phyloP scores from a whole-genome alignment of 2,797 vertebrate genomes.

The Nyctibius grandis region DNA sequence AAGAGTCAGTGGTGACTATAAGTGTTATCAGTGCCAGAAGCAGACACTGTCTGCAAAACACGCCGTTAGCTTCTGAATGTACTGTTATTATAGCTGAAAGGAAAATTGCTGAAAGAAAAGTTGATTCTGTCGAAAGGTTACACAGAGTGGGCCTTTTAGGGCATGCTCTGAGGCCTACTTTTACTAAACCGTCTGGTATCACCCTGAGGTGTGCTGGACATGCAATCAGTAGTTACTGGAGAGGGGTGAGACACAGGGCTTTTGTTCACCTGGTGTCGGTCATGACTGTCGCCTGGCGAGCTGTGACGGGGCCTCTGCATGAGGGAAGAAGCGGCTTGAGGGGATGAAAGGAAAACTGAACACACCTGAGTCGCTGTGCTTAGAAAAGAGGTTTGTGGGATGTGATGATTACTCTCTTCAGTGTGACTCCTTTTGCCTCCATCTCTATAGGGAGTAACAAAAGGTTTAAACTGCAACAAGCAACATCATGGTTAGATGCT shows the following conservation, averaged over 20 bases:
- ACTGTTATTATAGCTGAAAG: no score
- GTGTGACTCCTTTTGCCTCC: neutral
- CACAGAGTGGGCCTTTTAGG: no score
- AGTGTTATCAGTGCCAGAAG: no score
- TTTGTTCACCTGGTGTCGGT: neutral
- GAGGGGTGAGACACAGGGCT: fast-evolving
- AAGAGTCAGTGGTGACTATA: no score
- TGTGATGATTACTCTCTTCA: neutral
- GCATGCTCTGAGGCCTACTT: no score
- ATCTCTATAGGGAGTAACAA: fast-evolving
- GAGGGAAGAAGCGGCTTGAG: neutral
- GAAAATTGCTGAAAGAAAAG: no score
- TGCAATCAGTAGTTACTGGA: fast-evolving
- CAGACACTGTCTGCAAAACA: no score
- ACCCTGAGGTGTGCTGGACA: no score
- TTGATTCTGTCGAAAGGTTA: no score
- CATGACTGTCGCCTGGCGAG: neutral
- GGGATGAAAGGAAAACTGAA: neutral
- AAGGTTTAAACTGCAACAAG: neutral
- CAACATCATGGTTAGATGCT: neutral
- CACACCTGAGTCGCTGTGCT: fast-evolving
- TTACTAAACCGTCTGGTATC: no score
- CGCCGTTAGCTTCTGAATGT: no score
- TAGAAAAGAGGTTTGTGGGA: fast-evolving
- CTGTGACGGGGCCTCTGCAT: no score